phyloP scores from a whole-genome alignment of 1,140 invertebrate genomes.

The Heliconius nattereri region DNA sequence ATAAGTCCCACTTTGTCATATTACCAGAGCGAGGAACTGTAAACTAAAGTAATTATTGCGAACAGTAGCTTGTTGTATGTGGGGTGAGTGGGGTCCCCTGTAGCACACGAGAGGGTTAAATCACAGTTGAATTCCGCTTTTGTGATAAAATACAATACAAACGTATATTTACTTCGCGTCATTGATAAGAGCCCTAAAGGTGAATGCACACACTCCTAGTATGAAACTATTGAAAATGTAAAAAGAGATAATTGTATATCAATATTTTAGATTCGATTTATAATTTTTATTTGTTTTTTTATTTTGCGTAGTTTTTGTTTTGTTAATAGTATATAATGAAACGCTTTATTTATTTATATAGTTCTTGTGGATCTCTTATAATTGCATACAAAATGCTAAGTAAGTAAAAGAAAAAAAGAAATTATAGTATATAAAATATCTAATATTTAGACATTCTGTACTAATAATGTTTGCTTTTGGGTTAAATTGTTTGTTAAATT shows the following conservation, averaged over 20 bases:
- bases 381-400: neutral
- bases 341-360: neutral
- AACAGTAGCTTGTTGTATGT: neutral
- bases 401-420: neutral
- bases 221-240: neutral
- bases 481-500: too few relatives aligned
- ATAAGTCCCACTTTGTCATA: too few relatives aligned
- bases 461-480: too few relatives aligned
- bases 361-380: too few relatives aligned
- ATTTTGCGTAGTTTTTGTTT: too few relatives aligned
- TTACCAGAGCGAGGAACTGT: neutral
- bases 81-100: neutral
- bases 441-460: too few relatives aligned
- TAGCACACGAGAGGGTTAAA: neutral
- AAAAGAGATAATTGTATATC: too few relatives aligned
- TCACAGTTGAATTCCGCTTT: slow-evolving; percentile 10
- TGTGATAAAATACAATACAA: slow-evolving; percentile 5
- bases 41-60: neutral
- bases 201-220: neutral
- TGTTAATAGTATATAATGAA: neutral
- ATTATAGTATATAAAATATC: neutral
- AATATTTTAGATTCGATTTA: too few relatives aligned
- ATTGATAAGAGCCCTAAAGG: neutral
- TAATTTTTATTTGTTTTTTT: too few relatives aligned
- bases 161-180: slow-evolving; percentile 1